Percentiles rank a stretch among this genome's conserved stretches.
phyloP scores from a whole-genome alignment of 2,888 invertebrate species.

The Timema cristinae region DNA sequence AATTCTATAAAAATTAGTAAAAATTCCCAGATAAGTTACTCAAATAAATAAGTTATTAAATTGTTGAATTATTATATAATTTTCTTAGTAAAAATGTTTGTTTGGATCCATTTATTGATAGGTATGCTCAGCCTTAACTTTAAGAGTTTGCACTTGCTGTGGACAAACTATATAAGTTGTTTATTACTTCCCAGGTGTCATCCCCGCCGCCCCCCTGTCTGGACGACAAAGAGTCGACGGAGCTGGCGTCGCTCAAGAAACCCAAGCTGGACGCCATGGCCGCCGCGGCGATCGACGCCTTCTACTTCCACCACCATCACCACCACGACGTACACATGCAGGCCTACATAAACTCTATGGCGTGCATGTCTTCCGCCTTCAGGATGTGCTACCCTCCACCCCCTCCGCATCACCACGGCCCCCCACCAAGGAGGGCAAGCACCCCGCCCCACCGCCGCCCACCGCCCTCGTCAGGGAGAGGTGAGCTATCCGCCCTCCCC shows the following conservation, averaged over 20 bases:
- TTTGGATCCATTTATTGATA: no score
- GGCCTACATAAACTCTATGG: slow-evolving; percentile 22
- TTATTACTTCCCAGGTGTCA: no score
- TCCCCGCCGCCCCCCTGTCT: not conserved
- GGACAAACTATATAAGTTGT: no score
- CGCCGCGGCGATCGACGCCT: slow-evolving; percentile 33
- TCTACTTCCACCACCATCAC: slow-evolving; percentile 31
- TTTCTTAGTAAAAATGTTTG: no score
- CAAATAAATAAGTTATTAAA: no score
- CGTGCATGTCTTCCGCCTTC: slow-evolving; percentile 51
- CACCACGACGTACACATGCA: not conserved
- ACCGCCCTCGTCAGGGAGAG: slow-evolving; percentile 4
- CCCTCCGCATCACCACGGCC: not conserved
- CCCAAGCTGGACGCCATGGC: slow-evolving; percentile 57
- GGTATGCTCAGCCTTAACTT: no score
- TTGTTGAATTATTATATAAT: no score
- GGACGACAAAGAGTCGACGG: not conserved
- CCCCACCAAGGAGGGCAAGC: slow-evolving; percentile 22
- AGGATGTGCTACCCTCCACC: slow-evolving; percentile 55
- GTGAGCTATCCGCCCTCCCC: not conserved
- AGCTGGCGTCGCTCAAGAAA: slow-evolving; percentile 52
- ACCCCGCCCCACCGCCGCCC: slow-evolving; percentile 13
- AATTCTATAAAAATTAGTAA: no score
- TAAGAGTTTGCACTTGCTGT: no score
- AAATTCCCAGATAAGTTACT: no score